Percentiles rank a stretch among this genome's conserved stretches.
phyloP scores from a whole-genome alignment of 1,140 invertebrate genomes.

The Pinna nobilis region DNA sequence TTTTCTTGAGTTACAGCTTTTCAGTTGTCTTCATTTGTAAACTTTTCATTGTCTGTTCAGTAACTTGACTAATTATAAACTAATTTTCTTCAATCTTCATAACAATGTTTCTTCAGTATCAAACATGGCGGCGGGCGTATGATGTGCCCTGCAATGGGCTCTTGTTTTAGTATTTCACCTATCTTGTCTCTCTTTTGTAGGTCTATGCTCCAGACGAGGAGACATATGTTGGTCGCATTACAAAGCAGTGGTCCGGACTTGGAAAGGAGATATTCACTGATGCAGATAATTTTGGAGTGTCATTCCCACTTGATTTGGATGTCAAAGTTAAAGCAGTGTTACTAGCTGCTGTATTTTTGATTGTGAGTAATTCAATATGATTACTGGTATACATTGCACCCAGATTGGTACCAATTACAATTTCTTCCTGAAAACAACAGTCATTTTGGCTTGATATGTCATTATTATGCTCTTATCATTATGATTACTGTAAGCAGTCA shows the following conservation, averaged over 20 bases:
- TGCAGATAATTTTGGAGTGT: conserved; percentile 86
- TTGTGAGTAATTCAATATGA: conserved; percentile 65
- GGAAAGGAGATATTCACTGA: conserved; percentile 84
- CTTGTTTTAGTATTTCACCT: background rate
- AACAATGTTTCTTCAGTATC: too few species aligned
- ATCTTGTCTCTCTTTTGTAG: conserved; percentile 58
- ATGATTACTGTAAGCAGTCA: background rate
- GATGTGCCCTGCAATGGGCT: too few species aligned
- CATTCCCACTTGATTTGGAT: conserved; percentile 87
- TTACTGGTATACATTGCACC: background rate
- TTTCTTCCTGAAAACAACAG: background rate
- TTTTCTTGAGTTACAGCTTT: too few species aligned
- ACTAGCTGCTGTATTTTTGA: conserved; percentile 80
- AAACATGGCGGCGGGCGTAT: too few species aligned
- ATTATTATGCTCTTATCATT: background rate
- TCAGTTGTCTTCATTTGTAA: too few species aligned
- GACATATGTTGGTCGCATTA: conserved; percentile 82
- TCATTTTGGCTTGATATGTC: too few species aligned
- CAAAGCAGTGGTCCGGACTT: conserved; percentile 85
- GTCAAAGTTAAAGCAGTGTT: conserved; percentile 88
- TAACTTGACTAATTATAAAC: too few species aligned
- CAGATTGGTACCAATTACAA: background rate
- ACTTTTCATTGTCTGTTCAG: too few species aligned
- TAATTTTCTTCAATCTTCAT: too few species aligned
- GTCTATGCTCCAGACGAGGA: conserved; percentile 80